Evolutionary conservation across 2,113 vertebrate genomes (phyloP).

Genomic region (Chaetodon auriga): DNA sequence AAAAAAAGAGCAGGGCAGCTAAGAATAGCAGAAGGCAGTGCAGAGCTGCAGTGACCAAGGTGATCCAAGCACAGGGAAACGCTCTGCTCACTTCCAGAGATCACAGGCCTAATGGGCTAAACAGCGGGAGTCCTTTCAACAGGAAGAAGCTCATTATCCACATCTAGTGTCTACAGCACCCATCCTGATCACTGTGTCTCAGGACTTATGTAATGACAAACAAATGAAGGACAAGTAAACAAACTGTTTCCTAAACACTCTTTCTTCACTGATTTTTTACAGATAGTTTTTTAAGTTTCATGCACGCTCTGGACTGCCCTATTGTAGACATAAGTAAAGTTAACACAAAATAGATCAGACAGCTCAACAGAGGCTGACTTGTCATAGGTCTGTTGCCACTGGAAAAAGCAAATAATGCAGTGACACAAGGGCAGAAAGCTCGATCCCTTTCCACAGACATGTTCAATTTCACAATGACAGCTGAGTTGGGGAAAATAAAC

Average conservation of each 20-base stretch:
- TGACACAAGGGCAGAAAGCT: neutral
- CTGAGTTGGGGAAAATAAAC: neutral
- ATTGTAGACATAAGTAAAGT: neutral
- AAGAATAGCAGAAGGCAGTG: constrained; percentile 70
- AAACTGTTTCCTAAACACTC: constrained; percentile 16
- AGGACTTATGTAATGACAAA: constrained; percentile 48
- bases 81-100: constrained; percentile 55
- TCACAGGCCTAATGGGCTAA: constrained; percentile 76
- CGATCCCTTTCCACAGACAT: neutral
- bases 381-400: neutral
- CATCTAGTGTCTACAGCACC: constrained; percentile 46
- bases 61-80: constrained; percentile 53
- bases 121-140: constrained; percentile 68
- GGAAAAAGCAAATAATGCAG: neutral
- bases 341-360: neutral
- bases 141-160: constrained; percentile 74
- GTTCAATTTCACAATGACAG: neutral
- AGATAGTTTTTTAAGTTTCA: neutral
- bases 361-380: neutral
- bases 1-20: constrained; percentile 21
- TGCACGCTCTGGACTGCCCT: neutral
- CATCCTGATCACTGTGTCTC: constrained; percentile 38
- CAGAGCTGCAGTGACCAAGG: constrained; percentile 62
- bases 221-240: constrained; percentile 25
- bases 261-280: too few species aligned